Evolutionary conservation across 2,113 vertebrate genomes (phyloP).

Genomic region (Chionomys nivalis): DNA sequence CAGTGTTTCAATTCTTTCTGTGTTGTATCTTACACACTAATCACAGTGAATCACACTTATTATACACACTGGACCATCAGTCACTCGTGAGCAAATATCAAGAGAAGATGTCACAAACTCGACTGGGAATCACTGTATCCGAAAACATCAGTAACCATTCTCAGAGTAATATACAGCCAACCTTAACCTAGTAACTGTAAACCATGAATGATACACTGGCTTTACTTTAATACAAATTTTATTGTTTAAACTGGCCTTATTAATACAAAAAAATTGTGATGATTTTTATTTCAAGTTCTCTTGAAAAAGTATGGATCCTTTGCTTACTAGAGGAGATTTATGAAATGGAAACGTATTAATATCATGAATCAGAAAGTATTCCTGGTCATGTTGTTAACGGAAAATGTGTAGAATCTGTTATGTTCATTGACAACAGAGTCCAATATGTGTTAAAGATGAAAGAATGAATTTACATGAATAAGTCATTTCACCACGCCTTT

Average conservation of each 20-base stretch:
- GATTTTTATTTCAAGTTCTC: constrained; percentile 21
- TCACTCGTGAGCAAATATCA: not conserved
- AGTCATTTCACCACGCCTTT: constrained; percentile 32
- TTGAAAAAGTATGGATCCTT: not conserved
- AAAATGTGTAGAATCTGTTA: not conserved
- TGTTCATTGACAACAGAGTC: constrained; percentile 12
- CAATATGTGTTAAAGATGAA: constrained; percentile 43
- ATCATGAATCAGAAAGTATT: not conserved
- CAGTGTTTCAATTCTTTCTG: not conserved
- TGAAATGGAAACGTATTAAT: not conserved
- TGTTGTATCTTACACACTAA: not conserved
- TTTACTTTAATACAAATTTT: too few relatives aligned
- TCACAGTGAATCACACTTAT: not conserved
- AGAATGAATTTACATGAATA: constrained; percentile 36
- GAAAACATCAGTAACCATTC: not conserved
- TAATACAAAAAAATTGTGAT: not conserved
- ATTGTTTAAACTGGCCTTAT: constrained; percentile 2
- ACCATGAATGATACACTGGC: not conserved
- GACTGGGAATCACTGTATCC: not conserved
- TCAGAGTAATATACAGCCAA: not conserved
- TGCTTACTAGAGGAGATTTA: not conserved
- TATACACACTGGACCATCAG: too few relatives aligned
- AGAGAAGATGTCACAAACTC: constrained; percentile 42
- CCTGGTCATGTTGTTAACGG: not conserved
- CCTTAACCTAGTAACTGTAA: too few relatives aligned